These are phyloP conservation scores for Intellagama lesueurii DNA, from an alignment of 2,797 vertebrate genomes.

Conservation along the genomic window DNA sequence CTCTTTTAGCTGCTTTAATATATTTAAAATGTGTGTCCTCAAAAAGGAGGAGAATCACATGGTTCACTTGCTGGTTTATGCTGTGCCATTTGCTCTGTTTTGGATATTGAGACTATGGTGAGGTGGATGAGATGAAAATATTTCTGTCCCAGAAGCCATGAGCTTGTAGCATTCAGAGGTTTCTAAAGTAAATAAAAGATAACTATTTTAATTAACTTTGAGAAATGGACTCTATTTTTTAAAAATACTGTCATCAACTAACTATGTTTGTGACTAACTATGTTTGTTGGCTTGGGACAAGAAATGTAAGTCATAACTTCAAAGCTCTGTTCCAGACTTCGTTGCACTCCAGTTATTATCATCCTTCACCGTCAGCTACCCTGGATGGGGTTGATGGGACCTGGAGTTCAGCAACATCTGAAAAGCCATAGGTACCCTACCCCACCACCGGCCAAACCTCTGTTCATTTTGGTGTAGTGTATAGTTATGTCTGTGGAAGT, in stretches of 20 bases:
- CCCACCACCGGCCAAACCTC: background rate
- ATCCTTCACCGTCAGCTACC: background rate
- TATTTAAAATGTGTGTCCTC: no score
- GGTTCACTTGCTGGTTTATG: no score
- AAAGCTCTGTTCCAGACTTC: background rate
- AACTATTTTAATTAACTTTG: background rate
- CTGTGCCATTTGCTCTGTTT: background rate
- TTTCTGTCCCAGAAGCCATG: background rate
- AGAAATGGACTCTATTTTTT: background rate
- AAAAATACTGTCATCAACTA: background rate
- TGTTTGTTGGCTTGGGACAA: no score
- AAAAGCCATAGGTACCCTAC: background rate
- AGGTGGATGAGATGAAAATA: background rate
- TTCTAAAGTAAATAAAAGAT: background rate
- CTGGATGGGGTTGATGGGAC: background rate
- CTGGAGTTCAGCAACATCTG: background rate
- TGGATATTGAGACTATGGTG: background rate
- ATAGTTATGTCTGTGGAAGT: no score
- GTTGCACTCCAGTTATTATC: no score
- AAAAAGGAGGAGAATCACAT: no score
- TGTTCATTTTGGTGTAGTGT: no score
- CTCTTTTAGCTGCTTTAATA: no score
- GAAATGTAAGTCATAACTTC: no score
- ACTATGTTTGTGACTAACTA: no score
- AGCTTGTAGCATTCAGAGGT: background rate